Percentiles rank a stretch among this genome's conserved stretches.
Conservation (phyloP, 2,797 vertebrate genomes). For the Anguilla obscura region DNA sequence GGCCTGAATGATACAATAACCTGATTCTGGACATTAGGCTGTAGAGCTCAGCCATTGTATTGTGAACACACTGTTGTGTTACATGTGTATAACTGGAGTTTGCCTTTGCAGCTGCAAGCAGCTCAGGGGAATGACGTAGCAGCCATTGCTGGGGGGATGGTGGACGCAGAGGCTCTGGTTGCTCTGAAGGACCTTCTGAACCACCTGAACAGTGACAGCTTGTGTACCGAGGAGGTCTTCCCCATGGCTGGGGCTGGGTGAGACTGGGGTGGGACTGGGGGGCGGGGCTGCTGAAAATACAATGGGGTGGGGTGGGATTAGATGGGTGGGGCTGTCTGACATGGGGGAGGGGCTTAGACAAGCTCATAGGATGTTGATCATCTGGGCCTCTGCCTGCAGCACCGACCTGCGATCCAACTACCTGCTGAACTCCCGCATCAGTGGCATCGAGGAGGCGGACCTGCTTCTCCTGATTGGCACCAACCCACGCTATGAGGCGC, state of each 20-base stretch:
- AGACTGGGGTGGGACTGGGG: conserved; percentile 39
- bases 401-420: conserved; percentile 96
- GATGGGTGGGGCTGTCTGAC: background rate
- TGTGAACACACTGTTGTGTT: background rate
- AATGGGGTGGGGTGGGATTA: background rate
- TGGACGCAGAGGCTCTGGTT: conserved; percentile 89
- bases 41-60: background rate
- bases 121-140: conserved; percentile 81
- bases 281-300: background rate
- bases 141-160: conserved; percentile 89
- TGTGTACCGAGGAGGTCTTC: conserved; percentile 95
- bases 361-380: background rate
- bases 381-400: conserved; percentile 60
- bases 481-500: conserved; percentile 95
- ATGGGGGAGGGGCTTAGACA: background rate
- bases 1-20: background rate
- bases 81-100: background rate
- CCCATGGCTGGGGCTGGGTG: conserved; percentile 83
- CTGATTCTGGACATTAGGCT: background rate
- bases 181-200: conserved; percentile 93
- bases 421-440: conserved; percentile 89
- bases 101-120: conserved; percentile 76
- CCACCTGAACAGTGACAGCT: conserved; percentile 81
- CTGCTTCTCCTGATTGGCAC: conserved; percentile 89
- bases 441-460: conserved; percentile 92